phyloP scores from a whole-genome alignment of 2,113 vertebrate species.

The Variabilichromis moorii region DNA sequence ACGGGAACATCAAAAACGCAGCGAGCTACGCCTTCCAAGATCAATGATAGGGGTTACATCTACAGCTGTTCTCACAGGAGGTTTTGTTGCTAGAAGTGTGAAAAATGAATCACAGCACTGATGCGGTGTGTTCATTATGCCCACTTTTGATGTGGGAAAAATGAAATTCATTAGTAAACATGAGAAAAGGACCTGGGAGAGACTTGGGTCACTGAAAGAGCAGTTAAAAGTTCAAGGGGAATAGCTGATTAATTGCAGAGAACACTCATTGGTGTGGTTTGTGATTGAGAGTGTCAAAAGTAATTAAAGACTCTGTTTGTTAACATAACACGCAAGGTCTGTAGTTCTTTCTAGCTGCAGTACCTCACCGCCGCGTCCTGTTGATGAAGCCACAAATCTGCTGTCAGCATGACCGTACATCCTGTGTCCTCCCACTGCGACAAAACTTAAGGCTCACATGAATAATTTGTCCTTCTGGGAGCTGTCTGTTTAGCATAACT shows the following conservation, averaged over 20 bases:
- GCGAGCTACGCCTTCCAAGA: constrained; percentile 29
- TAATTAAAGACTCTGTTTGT: background rate
- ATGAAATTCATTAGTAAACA: constrained; percentile 11
- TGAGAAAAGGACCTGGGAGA: background rate
- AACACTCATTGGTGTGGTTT: background rate
- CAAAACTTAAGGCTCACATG: constrained; percentile 24
- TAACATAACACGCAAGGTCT: background rate
- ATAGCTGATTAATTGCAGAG: background rate
- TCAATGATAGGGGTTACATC: constrained; percentile 42
- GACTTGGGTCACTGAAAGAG: background rate
- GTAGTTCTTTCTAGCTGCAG: background rate
- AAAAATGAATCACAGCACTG: constrained; percentile 16
- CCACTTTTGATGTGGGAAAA: constrained; percentile 1
- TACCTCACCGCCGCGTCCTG: background rate
- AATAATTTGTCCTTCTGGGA: constrained; percentile 52
- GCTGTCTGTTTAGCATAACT: constrained; percentile 40
- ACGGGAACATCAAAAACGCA: constrained; percentile 47
- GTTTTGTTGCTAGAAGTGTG: constrained; percentile 34
- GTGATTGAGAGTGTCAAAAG: background rate
- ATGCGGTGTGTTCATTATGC: constrained; percentile 26
- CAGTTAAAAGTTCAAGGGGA: background rate
- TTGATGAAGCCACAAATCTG: constrained; percentile 22
- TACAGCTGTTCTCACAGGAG: constrained; percentile 36
- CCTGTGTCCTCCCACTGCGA: constrained; percentile 29
- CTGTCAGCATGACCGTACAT: background rate